A percentile compares a stretch with the other conserved stretches of the same genome.
Conservation (phyloP, 2,113 vertebrate genomes). For the Pedionomus torquatus region DNA sequence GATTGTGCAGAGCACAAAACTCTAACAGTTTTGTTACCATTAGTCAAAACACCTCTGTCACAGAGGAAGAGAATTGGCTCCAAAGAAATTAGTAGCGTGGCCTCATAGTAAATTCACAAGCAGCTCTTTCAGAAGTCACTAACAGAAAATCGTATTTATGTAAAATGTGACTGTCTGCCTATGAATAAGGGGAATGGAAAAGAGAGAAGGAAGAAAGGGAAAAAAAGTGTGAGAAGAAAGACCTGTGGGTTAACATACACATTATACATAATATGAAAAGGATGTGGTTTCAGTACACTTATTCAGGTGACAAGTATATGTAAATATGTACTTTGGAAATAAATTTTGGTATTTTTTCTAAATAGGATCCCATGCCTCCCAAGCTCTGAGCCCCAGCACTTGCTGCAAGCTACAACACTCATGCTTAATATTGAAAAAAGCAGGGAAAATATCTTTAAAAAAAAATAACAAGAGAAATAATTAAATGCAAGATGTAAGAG, state of each 20-base stretch:
- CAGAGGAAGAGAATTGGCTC: background rate
- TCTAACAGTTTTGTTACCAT: background rate
- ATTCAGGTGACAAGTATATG: background rate
- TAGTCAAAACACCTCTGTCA: slow-evolving; percentile 2
- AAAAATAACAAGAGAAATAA: background rate
- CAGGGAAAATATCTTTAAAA: background rate
- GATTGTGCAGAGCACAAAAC: background rate
- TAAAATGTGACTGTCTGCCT: background rate
- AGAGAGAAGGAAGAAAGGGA: background rate
- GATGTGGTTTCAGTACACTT: background rate
- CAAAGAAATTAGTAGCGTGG: background rate
- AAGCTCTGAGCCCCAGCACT: background rate
- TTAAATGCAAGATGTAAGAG: background rate
- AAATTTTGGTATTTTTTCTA: background rate
- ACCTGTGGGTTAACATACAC: background rate
- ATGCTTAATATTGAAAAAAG: background rate
- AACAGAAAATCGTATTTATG: background rate
- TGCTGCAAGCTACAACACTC: background rate
- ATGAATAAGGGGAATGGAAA: background rate
- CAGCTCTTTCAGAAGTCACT: background rate
- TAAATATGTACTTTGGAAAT: background rate
- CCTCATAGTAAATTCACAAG: background rate
- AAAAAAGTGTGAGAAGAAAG: background rate
- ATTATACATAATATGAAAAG: background rate
- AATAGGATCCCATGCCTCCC: background rate